phyloP scores from a whole-genome alignment of 2,113 vertebrate species.

The Cyprinodon variegatus region DNA sequence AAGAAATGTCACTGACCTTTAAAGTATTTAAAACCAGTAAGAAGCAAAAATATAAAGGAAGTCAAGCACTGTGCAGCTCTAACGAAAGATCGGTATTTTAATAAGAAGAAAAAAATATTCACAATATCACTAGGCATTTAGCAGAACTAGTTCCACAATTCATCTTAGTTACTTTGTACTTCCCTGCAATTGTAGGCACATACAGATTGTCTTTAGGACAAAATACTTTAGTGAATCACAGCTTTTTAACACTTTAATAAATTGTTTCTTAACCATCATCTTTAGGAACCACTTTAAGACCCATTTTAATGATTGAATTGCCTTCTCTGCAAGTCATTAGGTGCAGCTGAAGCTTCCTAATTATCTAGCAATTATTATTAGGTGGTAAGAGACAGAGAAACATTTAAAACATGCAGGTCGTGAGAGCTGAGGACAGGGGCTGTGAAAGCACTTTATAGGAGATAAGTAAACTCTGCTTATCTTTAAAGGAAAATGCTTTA shows the following conservation, averaged over 20 bases:
- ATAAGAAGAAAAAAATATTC: neutral
- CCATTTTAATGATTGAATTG: neutral
- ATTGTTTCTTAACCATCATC: neutral
- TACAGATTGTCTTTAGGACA: neutral
- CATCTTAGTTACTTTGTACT: neutral
- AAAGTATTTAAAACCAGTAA: neutral
- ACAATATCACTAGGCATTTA: constrained; percentile 3
- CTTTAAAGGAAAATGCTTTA: neutral
- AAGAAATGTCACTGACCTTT: constrained; percentile 44
- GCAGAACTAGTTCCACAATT: neutral
- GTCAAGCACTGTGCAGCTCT: neutral
- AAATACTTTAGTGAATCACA: neutral
- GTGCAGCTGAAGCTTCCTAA: neutral
- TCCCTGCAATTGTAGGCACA: neutral
- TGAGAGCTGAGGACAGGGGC: neutral
- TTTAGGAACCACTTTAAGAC: neutral
- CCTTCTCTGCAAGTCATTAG: neutral
- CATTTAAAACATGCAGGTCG: neutral
- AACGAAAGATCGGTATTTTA: neutral
- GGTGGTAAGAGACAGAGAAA: neutral
- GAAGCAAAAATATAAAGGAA: constrained; percentile 4
- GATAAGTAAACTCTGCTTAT: neutral
- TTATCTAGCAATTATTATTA: neutral
- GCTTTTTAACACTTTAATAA: neutral
- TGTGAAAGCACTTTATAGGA: neutral